phyloP scores from a whole-genome alignment of 1,140 invertebrate genomes.

The Triops longicaudatus region DNA sequence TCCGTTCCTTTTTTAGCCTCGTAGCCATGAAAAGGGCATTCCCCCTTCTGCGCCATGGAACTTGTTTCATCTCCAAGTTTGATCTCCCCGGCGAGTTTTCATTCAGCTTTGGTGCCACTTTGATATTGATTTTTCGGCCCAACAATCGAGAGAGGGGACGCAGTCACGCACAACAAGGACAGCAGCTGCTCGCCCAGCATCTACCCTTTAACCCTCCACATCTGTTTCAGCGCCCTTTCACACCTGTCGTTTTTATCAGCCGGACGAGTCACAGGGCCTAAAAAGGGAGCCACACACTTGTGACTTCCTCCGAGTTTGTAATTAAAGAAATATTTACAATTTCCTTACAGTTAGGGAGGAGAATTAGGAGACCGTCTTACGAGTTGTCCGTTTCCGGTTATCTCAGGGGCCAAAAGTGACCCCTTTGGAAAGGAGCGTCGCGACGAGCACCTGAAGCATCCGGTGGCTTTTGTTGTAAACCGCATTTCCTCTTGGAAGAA shows the following conservation, averaged over 20 bases:
- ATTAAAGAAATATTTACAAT: neutral
- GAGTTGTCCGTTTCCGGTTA: neutral
- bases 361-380: neutral
- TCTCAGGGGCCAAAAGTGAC: neutral
- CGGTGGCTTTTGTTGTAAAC: neutral
- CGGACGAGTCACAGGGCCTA: neutral
- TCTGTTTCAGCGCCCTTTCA: neutral
- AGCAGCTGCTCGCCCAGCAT: neutral
- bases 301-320: neutral
- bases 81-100: neutral
- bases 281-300: neutral
- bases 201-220: neutral
- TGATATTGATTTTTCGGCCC: slow-evolving; percentile 4
- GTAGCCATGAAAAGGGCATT: neutral
- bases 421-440: neutral
- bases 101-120: neutral
- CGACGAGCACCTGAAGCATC: slow-evolving; percentile 5
- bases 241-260: neutral
- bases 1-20: neutral
- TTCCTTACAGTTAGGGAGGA: neutral
- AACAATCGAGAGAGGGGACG: neutral
- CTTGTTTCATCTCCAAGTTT: neutral
- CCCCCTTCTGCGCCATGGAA: neutral
- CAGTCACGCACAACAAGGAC: neutral
- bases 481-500: neutral